Conservation (phyloP, 2,797 vertebrate species). For the Crocidura indochinensis region DNA sequence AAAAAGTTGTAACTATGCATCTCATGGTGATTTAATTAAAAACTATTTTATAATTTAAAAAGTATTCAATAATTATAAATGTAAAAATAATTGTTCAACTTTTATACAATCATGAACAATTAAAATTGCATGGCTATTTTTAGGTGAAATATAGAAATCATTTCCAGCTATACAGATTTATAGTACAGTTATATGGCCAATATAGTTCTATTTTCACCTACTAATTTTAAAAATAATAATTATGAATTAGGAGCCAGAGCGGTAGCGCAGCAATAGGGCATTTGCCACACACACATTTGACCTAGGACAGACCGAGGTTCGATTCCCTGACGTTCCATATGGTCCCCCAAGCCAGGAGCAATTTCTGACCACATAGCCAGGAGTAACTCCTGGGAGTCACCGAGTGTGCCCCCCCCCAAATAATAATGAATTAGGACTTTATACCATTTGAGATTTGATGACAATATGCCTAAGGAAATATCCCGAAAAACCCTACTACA, state of each 20-base stretch:
- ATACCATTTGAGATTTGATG: constrained; percentile 36
- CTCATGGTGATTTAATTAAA: background rate
- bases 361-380: too few species aligned
- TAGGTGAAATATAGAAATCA: constrained; percentile 32
- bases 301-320: too few species aligned
- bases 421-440: constrained; percentile 50
- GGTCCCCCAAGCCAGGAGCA: too few species aligned
- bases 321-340: too few species aligned
- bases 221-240: constrained; percentile 54
- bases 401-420: too few species aligned
- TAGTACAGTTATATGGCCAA: constrained; percentile 40
- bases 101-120: constrained; percentile 53
- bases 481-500: background rate
- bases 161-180: constrained; percentile 58
- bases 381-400: too few species aligned
- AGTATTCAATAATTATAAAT: background rate
- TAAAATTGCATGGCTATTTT: constrained; percentile 39
- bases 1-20: too few species aligned
- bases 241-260: too few species aligned
- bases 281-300: too few species aligned
- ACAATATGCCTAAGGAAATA: constrained; percentile 54
- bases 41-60: background rate
- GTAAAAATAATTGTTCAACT: constrained; percentile 19
- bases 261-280: too few species aligned
- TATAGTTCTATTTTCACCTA: constrained; percentile 66